phyloP scores from a whole-genome alignment of 2,888 invertebrate genomes.

The Tenthredo notha region DNA sequence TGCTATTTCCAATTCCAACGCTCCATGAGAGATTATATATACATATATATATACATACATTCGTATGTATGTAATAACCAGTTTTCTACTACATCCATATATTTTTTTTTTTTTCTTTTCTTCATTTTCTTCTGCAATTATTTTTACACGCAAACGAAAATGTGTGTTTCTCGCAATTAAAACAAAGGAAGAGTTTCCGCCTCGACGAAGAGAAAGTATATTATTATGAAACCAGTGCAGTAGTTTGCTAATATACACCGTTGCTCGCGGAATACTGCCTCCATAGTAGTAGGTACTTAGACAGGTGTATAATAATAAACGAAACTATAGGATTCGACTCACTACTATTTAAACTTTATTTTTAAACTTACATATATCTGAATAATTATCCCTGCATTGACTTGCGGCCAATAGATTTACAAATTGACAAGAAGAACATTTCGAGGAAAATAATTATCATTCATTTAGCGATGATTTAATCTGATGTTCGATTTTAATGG shows the following conservation, averaged over 20 bases:
- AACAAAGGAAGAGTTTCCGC: background rate
- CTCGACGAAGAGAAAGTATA: constrained; percentile 10
- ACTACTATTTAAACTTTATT: background rate
- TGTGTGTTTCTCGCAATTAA: background rate
- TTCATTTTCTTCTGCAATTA: background rate
- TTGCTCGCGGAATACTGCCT: background rate
- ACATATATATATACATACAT: background rate
- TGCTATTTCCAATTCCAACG: constrained; percentile 33
- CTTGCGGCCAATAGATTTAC: background rate
- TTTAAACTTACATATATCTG: background rate
- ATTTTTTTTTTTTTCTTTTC: too few relatives aligned
- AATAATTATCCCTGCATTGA: background rate
- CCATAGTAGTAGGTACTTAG: background rate
- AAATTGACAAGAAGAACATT: background rate
- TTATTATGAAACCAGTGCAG: background rate
- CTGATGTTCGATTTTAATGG: background rate
- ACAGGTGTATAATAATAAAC: background rate
- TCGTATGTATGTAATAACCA: background rate
- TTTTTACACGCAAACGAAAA: background rate
- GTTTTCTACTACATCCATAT: background rate
- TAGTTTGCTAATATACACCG: background rate
- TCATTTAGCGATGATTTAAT: background rate
- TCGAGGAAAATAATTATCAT: background rate
- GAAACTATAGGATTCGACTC: background rate
- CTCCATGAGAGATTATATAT: background rate